Percentiles rank a stretch among this genome's conserved stretches.
phyloP scores from a whole-genome alignment of 2,888 invertebrate species.

The Brachypterus glaber region DNA sequence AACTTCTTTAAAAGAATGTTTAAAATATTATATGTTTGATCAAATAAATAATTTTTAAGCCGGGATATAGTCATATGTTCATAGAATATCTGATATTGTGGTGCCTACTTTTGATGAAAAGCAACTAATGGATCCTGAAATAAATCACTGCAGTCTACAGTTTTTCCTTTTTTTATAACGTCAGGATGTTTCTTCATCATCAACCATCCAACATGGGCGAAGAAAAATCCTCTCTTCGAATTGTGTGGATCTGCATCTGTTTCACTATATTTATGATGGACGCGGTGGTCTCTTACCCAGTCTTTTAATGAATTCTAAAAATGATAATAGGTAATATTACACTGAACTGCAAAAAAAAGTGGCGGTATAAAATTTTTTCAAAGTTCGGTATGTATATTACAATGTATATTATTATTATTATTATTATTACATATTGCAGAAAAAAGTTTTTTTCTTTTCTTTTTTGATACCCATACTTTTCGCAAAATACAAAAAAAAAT shows the following conservation, averaged over 20 bases:
- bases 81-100: not conserved
- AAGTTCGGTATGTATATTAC: too few relatives aligned
- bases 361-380: too few relatives aligned
- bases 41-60: not conserved
- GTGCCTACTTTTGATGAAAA: slow-evolving; percentile 65
- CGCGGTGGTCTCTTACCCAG: slow-evolving; percentile 76
- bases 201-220: slow-evolving; percentile 89
- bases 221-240: slow-evolving; percentile 81
- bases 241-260: slow-evolving; percentile 90
- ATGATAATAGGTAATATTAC: too few relatives aligned
- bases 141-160: slow-evolving; percentile 71
- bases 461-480: too few relatives aligned
- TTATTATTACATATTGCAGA: too few relatives aligned
- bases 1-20: not conserved
- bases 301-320: slow-evolving; percentile 74
- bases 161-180: slow-evolving; percentile 64
- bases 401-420: too few relatives aligned
- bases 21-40: too few relatives aligned
- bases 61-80: not conserved
- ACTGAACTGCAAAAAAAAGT: too few relatives aligned
- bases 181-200: slow-evolving; percentile 83
- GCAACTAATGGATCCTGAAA: slow-evolving; percentile 67
- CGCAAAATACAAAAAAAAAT: too few relatives aligned
- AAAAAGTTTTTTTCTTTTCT: too few relatives aligned
- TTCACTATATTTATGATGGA: slow-evolving; percentile 85